Base-by-base conservation (phyloP, 2,888 invertebrate genomes). In the Parnassius orleans region DNA sequence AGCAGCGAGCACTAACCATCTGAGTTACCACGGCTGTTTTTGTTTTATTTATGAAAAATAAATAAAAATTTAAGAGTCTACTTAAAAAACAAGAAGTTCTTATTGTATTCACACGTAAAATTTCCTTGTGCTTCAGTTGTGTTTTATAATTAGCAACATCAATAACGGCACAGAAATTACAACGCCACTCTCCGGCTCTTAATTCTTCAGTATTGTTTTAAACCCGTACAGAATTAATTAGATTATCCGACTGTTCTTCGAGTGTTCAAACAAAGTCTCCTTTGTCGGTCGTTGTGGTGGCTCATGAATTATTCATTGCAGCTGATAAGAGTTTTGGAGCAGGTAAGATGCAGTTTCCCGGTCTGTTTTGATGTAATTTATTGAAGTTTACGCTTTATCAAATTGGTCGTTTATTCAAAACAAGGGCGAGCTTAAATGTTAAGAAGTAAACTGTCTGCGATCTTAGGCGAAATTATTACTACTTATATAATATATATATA, bases 281-380 rank as follows among this genome's bases (percentile, higher is more conserved):
- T n/a, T 53, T 52, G 56, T 53, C 48, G 56, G 33, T 57, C 53
- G 65, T 52, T 43, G 52, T n/a, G 52, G 51, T 65, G 53, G 54
- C 43, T 56, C 33, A 63, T 77, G 75, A 77, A 77, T 77, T 67
- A 77, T 77, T 76, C 75, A 77, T 69, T 42, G 53, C 65, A 59
- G 65, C 61, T 67, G 66, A 69, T 62, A 65, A 74, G 68, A 69
- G 69, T 68, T 61, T 66, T 46, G 43, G 44, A 48, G 68, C 72
- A 76, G 74, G 74, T 76, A 71, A 61, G 57, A 66, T 66, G 71
- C 70, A 71, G 58, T 64, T 57, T 60, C 52, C 61, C 46, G 47
- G 56, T 52, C 51, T 41, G 54, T 10, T 48, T 24, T 41, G 47
- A 15, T 52, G 51, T 53, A 56, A 52, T 53, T 64, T 58, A 56